phyloP scores from a whole-genome alignment of 2,888 invertebrate species.

The Hyposoter didymator region DNA sequence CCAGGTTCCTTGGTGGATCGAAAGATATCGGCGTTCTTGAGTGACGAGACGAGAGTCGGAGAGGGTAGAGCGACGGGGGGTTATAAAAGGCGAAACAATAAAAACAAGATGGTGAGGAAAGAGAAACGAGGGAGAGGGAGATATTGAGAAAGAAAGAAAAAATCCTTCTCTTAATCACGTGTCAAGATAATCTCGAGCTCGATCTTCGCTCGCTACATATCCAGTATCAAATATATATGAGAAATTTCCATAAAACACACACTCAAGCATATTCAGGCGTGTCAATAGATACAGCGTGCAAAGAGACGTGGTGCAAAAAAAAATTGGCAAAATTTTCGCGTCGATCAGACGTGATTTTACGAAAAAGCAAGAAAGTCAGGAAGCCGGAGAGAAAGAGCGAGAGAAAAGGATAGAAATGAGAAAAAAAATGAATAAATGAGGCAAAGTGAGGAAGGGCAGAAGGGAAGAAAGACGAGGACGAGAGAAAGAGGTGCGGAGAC shows the following conservation, averaged over 20 bases:
- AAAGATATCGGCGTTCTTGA: slow-evolving; percentile 7
- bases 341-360: neutral
- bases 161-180: slow-evolving; percentile 61
- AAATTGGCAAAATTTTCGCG: slow-evolving; percentile 6
- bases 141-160: neutral
- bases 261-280: neutral
- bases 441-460: slow-evolving; percentile 12
- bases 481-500: slow-evolving; percentile 59
- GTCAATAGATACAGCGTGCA: slow-evolving; percentile 1
- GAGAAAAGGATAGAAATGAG: slow-evolving; percentile 1
- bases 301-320: slow-evolving; percentile 40
- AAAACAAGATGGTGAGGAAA: slow-evolving; percentile 35
- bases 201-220: slow-evolving; percentile 51
- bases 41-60: neutral
- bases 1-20: slow-evolving; percentile 22
- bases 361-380: slow-evolving; percentile 4
- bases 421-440: neutral
- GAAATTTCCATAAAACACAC: neutral
- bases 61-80: neutral
- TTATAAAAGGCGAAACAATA: slow-evolving; percentile 18
- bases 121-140: slow-evolving; percentile 1
- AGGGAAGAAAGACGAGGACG: slow-evolving; percentile 9
- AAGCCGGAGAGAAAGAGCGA: neutral
- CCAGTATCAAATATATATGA: slow-evolving; percentile 23
- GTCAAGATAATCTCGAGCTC: slow-evolving; percentile 62